Conservation (phyloP, 37 sponge, comb jelly and placozoan genomes). For the Aphrocallistes beatrix region DNA sequence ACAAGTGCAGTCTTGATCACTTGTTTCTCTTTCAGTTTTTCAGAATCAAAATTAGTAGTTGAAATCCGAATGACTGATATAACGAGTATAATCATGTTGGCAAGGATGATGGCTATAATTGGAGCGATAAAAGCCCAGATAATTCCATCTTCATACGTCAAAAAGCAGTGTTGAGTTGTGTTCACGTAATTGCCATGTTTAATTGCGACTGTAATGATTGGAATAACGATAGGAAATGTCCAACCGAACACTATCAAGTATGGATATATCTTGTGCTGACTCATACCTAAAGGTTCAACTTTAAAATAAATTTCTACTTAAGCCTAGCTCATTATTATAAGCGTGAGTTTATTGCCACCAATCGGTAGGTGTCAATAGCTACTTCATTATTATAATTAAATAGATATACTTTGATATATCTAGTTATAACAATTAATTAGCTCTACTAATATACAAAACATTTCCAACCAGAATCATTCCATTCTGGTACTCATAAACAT, state of each 20-base stretch:
- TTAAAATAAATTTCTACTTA: no score
- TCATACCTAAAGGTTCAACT: no score
- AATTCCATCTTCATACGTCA: conserved; percentile 6
- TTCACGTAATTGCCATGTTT: conserved; percentile 11
- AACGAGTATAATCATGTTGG: background rate
- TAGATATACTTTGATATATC: no score
- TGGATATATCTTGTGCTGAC: background rate
- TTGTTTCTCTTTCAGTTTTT: background rate
- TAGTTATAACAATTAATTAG: background rate
- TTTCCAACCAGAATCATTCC: no score
- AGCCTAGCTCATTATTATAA: no score
- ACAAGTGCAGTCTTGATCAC: background rate
- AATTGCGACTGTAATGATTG: background rate
- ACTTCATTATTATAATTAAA: background rate
- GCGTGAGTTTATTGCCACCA: no score
- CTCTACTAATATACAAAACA: background rate
- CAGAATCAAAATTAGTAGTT: background rate
- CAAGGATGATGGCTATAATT: background rate
- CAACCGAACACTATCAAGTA: background rate
- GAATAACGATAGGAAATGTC: conserved; percentile 6
- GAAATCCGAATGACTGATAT: background rate
- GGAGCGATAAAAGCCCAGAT: background rate
- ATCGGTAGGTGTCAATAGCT: no score
- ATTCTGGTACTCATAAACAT: no score
- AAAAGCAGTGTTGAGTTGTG: background rate